phyloP scores from a whole-genome alignment of 2,888 invertebrate species.

The Mimas tiliae region DNA sequence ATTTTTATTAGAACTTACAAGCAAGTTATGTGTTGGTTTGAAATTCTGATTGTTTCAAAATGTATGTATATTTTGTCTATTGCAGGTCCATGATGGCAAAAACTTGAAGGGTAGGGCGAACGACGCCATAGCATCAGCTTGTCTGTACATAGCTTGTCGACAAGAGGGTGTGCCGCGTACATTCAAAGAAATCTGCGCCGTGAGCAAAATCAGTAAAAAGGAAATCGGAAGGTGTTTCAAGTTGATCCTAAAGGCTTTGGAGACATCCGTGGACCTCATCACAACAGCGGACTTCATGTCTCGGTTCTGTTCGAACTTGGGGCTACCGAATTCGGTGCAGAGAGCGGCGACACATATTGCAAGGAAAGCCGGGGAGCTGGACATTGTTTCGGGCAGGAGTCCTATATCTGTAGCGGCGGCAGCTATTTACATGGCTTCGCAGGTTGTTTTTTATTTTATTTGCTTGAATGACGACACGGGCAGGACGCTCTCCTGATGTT shows the following conservation, averaged over 20 bases:
- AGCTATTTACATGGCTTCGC: slow-evolving; percentile 99
- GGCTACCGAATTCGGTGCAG: slow-evolving; percentile 94
- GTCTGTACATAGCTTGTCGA: slow-evolving; percentile 98
- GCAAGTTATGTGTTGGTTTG: too few relatives aligned
- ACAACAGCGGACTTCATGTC: slow-evolving; percentile 99
- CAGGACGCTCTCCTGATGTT: too few relatives aligned
- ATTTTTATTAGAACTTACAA: too few relatives aligned
- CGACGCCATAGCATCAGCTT: slow-evolving; percentile 99
- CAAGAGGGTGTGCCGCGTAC: slow-evolving; percentile 99
- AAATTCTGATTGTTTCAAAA: not conserved
- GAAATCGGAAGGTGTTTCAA: slow-evolving; percentile 99
- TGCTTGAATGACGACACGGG: not conserved
- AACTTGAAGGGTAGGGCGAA: slow-evolving; percentile 97
- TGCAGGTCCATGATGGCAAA: slow-evolving; percentile 95
- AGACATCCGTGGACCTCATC: slow-evolving; percentile 98
- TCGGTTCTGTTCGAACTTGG: slow-evolving; percentile 97
- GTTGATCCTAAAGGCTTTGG: slow-evolving; percentile 96
- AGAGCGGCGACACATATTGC: slow-evolving; percentile 98
- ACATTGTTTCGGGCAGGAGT: slow-evolving; percentile 98
- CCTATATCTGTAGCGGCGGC: slow-evolving; percentile 99
- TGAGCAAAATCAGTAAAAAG: slow-evolving; percentile 99
- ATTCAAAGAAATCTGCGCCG: slow-evolving; percentile 99
- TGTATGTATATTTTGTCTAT: slow-evolving; percentile 14
- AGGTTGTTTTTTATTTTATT: slow-evolving; percentile 78
- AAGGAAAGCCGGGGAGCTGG: slow-evolving; percentile 97